A percentile compares a stretch with the other conserved stretches of the same genome.
phyloP scores from a whole-genome alignment of 2,888 invertebrate genomes.

The Coenonympha arcania region DNA sequence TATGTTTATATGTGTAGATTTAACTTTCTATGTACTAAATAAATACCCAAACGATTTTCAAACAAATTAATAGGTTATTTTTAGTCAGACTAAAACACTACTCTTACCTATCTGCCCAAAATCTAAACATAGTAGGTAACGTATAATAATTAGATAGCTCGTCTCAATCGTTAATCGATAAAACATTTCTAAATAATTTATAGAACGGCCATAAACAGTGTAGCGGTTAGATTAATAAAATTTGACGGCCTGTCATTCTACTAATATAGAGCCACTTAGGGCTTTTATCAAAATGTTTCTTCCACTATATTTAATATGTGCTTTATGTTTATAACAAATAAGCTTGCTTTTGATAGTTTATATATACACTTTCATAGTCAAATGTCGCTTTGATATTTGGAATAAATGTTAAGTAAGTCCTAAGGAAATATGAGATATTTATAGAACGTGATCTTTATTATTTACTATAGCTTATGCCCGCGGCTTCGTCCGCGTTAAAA shows the following conservation, averaged over 20 bases:
- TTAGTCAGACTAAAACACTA: not conserved
- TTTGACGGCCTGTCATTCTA: conserved; percentile 60
- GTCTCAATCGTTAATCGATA: conserved; percentile 62
- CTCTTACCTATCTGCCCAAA: too few relatives aligned
- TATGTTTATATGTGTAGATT: too few relatives aligned
- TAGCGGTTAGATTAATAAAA: conserved; percentile 53
- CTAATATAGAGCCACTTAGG: conserved; percentile 43
- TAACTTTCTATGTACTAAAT: too few relatives aligned
- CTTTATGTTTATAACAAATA: conserved; percentile 23
- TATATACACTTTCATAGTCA: conserved; percentile 11
- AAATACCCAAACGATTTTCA: too few relatives aligned
- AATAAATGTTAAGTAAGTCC: conserved; percentile 27
- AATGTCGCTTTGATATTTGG: conserved; percentile 24
- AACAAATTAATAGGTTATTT: not conserved
- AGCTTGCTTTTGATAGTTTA: conserved; percentile 25
- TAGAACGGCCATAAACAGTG: conserved; percentile 59
- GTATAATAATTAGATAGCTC: conserved; percentile 54
- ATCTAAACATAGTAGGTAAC: too few relatives aligned
- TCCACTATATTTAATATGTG: conserved; percentile 21
- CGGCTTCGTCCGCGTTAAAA: too few relatives aligned
- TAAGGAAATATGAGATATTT: conserved; percentile 31
- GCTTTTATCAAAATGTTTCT: conserved; percentile 33
- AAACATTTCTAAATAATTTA: conserved; percentile 62
- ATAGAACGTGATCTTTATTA: conserved; percentile 21
- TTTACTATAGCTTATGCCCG: conserved; percentile 17